phyloP scores from a whole-genome alignment of 2,888 invertebrate genomes.

The Melanostoma scalare region DNA sequence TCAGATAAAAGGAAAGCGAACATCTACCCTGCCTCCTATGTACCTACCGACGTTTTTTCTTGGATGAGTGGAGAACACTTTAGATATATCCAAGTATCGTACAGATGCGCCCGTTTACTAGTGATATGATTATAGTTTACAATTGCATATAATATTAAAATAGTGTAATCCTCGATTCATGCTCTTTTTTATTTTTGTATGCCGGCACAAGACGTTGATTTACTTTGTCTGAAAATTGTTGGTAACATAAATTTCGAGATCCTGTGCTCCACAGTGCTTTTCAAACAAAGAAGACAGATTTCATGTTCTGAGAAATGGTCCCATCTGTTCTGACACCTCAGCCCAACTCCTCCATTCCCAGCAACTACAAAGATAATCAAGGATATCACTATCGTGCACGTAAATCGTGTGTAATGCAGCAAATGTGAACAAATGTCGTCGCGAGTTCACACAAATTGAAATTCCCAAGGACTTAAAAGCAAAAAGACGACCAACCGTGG shows the following conservation, averaged over 20 bases:
- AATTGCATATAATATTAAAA: too few relatives aligned
- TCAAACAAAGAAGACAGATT: slow-evolving; percentile 42
- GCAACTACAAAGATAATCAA: slow-evolving; percentile 54
- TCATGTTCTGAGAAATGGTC: slow-evolving; percentile 46
- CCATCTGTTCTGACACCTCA: slow-evolving; percentile 48
- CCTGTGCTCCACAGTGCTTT: slow-evolving; percentile 29
- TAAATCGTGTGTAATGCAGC: slow-evolving; percentile 72
- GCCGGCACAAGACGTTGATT: slow-evolving; percentile 23
- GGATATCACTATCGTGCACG: slow-evolving; percentile 71
- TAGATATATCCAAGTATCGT: too few relatives aligned
- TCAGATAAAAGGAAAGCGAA: too few relatives aligned
- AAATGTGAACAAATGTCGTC: slow-evolving; percentile 73
- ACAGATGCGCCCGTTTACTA: too few relatives aligned
- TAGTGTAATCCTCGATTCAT: too few relatives aligned
- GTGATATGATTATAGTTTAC: too few relatives aligned
- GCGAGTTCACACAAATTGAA: slow-evolving; percentile 72
- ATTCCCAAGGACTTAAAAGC: slow-evolving; percentile 60
- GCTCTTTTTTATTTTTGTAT: too few relatives aligned
- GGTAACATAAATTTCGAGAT: slow-evolving; percentile 56
- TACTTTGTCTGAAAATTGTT: slow-evolving; percentile 59
- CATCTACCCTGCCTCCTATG: too few relatives aligned
- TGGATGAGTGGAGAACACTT: too few relatives aligned
- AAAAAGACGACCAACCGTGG: slow-evolving; percentile 34
- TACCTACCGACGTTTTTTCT: too few relatives aligned
- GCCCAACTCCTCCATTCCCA: slow-evolving; percentile 7